Evolutionary conservation across 2,797 vertebrate species (phyloP).

Genomic region (Rhincodon typus): DNA sequence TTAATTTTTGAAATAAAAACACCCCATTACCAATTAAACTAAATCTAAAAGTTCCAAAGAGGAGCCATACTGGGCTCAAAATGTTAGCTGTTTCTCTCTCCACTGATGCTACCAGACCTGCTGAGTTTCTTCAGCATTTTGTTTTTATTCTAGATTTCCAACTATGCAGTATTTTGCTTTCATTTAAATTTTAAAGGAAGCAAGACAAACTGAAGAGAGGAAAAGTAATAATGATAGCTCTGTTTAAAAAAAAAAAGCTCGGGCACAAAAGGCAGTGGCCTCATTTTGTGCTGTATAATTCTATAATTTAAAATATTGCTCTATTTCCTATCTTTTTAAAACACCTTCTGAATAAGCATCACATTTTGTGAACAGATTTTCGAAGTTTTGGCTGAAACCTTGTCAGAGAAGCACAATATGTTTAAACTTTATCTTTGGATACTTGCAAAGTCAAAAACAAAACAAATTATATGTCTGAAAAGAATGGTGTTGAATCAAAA

Average conservation of each 20-base stretch:
- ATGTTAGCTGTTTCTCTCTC: too few relatives aligned
- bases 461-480: background rate
- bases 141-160: too few relatives aligned
- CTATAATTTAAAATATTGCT: background rate
- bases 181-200: too few relatives aligned
- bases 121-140: too few relatives aligned
- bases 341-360: background rate
- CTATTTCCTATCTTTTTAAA: background rate
- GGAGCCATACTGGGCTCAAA: too few relatives aligned
- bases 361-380: background rate
- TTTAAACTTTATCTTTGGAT: background rate
- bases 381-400: background rate
- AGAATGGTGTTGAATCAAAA: conserved; percentile 17
- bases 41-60: background rate
- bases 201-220: background rate
- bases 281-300: background rate
- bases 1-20: background rate
- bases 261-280: background rate
- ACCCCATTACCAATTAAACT: background rate
- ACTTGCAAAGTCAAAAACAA: background rate
- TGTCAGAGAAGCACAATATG: background rate
- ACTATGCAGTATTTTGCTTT: too few relatives aligned
- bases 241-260: background rate
- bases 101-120: too few relatives aligned
- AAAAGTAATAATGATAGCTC: background rate